Base-by-base conservation (phyloP, 2,888 invertebrate species). In the Julus scandinavius region DNA sequence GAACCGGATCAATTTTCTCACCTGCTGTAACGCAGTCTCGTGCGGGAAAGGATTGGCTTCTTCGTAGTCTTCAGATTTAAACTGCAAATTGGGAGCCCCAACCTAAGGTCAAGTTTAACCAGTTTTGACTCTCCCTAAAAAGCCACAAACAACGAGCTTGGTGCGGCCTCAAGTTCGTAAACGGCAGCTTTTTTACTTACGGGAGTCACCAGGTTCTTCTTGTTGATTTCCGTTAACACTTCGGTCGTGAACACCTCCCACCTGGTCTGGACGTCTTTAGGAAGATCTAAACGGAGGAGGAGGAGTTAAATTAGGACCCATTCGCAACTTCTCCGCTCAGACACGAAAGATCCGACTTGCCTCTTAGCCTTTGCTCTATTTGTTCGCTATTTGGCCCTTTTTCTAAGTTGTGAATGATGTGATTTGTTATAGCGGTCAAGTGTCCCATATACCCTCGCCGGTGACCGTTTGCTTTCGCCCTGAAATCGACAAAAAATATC, bases 391-490 rank as follows among this genome's bases (percentile, higher is more conserved):
- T 92, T 85, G 92, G 91, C 84, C 92, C 92, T 89, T 92, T 92
- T 90, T 93, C 92, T 88, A 91, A 90, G 90, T 92, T 91, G 89
- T 92, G 91, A 58, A 92, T 92, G 88, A 94, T 91, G 89, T 92
- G 91, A 91, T 94, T 94, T 85, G 94, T 93, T 89, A 94, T 92
- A 91, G 93, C 92, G 38, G 94, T 93, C 91, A 94, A 92, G 92
- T 95, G 95, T 7, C 95, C 95, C 94, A 95, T 94, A 92, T 94
- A 94, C 13, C 94, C 94, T 90, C 92, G 92, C 90, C 94, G 92
- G 54, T 92, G 91, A n/a, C 91, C 91, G 40, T 91, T 91, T n/a
- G 90, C 89, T 88, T 89, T 89, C 29, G 89, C 88, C 90, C 91
- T 91, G 88, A 9, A 83, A 38, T 29, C 13, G 40, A n/a, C 29